Evolutionary conservation across 2,113 vertebrate species (phyloP), one percentile per base, ranked within the genome.

Genomic region (Quiscalus mexicanus): DNA sequence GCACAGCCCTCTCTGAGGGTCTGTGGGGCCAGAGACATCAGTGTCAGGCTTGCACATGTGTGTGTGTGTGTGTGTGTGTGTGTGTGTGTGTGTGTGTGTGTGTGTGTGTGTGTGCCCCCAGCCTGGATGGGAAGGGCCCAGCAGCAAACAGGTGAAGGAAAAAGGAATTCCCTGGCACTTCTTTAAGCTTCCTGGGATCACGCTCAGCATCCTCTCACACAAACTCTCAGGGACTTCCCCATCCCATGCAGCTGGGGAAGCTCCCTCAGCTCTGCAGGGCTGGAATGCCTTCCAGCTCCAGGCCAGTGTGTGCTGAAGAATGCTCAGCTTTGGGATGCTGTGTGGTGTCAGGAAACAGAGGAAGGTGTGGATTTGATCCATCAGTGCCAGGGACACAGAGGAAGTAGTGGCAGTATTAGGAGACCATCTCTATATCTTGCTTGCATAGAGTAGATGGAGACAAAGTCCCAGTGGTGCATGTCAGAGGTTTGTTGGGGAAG

Each of bases 181-280:
- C 56, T 35, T 35, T 8, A 35, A 9, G n/a, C 39, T 87, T 53
- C 22, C 47, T 19, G 31, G 42, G 56, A 69, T 47, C 44, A 28
- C 0, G 0, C 58, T n/a, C 52, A 42, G 23, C 3, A 0, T 65
- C 27, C 70, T 44, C 64, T 69, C 68, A 69, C 55, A 17, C 35
- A 64, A 42, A 6, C 33, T 84, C 15, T 4, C 3, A 39, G 37
- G 22, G 50, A 37, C 9, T 31, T 77, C n/a, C 59, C 86, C n/a
- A 11, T 39, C 52, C 44, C 9, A 12, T 79, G 67, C 37, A 59
- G 62, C 52, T 63, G 42, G 19, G 39, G 55, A 58, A 62, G 67
- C 8, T 65, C 52, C 47, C 8, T 2, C 52, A 79, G 75, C 44
- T 22, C 12, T 52, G 59, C 25, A 65, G n/a, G 25, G 16, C 1